Evolutionary conservation across 1,140 invertebrate genomes (phyloP).

Genomic region (Zaprionus ornatus): DNA sequence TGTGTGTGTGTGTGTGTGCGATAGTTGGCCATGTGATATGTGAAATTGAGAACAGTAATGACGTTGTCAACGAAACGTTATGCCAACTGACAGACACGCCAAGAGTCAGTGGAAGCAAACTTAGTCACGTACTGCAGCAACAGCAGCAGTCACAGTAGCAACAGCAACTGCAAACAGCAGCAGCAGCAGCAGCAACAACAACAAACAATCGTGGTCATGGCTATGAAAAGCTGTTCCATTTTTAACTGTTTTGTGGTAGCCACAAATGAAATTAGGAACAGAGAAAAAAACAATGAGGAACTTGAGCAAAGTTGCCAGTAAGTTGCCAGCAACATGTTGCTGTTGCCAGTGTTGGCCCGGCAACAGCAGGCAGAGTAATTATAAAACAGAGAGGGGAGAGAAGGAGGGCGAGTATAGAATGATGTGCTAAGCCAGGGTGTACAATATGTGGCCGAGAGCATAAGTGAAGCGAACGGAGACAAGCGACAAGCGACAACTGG

Average conservation of each 20-base stretch:
- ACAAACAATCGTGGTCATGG: background rate
- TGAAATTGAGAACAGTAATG: constrained; percentile 81
- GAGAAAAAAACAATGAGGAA: constrained; percentile 2
- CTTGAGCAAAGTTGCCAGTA: background rate
- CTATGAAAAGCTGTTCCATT: constrained; percentile 20
- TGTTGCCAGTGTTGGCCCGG: background rate
- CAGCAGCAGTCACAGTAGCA: constrained; percentile 8
- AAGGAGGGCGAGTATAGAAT: constrained; percentile 16
- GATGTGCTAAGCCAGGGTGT: constrained; percentile 40
- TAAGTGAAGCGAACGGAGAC: constrained; percentile 31
- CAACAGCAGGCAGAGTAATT: background rate
- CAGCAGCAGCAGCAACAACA: background rate
- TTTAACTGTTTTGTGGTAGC: constrained; percentile 1
- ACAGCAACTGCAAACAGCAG: background rate
- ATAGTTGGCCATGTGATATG: constrained; percentile 75
- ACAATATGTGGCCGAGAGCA: constrained; percentile 58
- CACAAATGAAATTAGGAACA: constrained; percentile 10
- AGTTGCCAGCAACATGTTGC: constrained; percentile 33
- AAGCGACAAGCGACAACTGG: background rate
- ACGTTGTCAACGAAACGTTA: constrained; percentile 74
- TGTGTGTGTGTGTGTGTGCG: constrained; percentile 36
- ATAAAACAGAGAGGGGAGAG: background rate
- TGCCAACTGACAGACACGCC: constrained; percentile 50
- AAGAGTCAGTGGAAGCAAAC: constrained; percentile 19
- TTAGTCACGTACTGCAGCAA: constrained; percentile 37